phyloP scores from a whole-genome alignment of 2,888 invertebrate species.

The Meganola albula region DNA sequence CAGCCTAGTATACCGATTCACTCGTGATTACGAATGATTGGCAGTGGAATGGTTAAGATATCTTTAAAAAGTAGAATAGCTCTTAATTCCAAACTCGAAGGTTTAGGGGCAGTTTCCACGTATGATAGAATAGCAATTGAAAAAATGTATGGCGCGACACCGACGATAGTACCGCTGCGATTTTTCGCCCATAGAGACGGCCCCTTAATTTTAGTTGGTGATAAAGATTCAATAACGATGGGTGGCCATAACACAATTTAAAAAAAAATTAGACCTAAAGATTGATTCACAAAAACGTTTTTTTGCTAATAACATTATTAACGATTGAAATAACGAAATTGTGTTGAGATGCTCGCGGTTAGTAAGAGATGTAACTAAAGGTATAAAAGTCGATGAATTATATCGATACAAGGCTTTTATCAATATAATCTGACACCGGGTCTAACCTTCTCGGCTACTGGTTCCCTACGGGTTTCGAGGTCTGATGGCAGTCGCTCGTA shows the following conservation, averaged over 20 bases:
- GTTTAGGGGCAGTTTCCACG: no score
- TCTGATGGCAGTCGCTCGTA: no score
- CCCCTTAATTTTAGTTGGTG: background rate
- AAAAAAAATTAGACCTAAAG: background rate
- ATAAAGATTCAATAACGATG: background rate
- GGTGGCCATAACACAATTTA: background rate
- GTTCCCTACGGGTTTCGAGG: no score
- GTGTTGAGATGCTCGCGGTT: constrained; percentile 27
- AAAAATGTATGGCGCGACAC: no score
- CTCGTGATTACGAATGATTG: no score
- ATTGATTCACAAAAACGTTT: constrained; percentile 3
- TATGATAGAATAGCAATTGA: no score
- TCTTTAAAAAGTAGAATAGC: no score
- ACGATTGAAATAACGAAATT: constrained; percentile 30
- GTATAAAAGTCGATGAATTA: constrained; percentile 7
- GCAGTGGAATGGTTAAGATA: no score
- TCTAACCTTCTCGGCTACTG: no score
- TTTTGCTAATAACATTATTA: constrained; percentile 30
- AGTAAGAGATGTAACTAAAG: constrained; percentile 25
- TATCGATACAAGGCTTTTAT: background rate
- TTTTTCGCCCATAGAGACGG: background rate
- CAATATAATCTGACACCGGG: no score
- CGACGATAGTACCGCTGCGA: background rate
- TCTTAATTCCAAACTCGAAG: no score
- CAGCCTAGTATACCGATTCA: no score